Conservation (phyloP, 2,797 vertebrate genomes). For the Podarcis siculus region DNA sequence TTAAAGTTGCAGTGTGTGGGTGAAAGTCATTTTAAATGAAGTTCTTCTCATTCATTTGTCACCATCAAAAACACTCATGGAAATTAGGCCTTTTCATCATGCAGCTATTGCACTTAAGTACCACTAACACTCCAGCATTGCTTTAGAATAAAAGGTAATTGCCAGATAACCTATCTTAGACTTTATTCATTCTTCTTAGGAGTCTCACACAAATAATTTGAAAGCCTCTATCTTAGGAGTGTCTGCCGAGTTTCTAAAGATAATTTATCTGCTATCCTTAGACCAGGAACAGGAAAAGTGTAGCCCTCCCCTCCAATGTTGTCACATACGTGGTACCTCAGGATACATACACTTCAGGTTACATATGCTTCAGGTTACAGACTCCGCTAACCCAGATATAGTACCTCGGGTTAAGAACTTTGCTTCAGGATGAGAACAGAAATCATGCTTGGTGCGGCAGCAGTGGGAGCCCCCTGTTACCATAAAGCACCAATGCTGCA, state of each 20-base stretch:
- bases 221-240: neutral
- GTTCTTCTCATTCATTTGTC: conserved; percentile 47
- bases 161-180: conserved; percentile 42
- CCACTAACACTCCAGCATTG: conserved; percentile 16
- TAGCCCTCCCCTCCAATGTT: neutral
- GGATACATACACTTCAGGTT: too few relatives aligned
- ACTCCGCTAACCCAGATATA: too few relatives aligned
- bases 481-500: too few relatives aligned
- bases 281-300: neutral
- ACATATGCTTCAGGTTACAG: too few relatives aligned
- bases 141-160: conserved; percentile 49
- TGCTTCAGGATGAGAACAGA: too few relatives aligned
- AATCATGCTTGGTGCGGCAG: too few relatives aligned
- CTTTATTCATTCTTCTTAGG: conserved; percentile 11
- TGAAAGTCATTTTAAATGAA: conserved; percentile 52
- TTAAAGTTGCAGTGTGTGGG: conserved; percentile 6
- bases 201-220: neutral
- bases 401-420: too few relatives aligned
- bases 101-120: conserved; percentile 39
- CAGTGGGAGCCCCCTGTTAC: too few relatives aligned
- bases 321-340: too few relatives aligned
- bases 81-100: conserved; percentile 51
- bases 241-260: neutral
- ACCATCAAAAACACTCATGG: conserved; percentile 35
- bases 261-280: neutral